Evolutionary conservation across 2,113 vertebrate species (phyloP).

Genomic region (Pomatorhinus ruficollis): DNA sequence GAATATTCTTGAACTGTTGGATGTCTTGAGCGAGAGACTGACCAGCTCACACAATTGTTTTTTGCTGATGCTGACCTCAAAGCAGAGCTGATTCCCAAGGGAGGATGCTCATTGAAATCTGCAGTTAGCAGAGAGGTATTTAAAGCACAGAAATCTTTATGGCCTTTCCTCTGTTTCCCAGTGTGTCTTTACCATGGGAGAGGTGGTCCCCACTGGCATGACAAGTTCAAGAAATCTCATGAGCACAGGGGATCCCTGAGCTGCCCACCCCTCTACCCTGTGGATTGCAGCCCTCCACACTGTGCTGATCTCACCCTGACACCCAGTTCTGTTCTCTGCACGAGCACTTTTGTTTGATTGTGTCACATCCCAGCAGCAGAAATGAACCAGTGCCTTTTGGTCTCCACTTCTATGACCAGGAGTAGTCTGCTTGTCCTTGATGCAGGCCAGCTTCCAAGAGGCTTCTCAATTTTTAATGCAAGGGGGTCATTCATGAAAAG

Average conservation of each 20-base stretch:
- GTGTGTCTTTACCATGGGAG: not conserved
- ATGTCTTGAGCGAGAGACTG: not conserved
- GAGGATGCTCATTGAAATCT: not conserved
- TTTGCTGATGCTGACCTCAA: not conserved
- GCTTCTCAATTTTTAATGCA: slow-evolving; percentile 1
- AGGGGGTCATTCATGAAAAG: not conserved
- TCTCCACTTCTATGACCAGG: not conserved
- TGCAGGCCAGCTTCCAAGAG: not conserved
- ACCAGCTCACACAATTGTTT: not conserved
- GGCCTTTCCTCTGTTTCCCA: not conserved
- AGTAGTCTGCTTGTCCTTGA: not conserved
- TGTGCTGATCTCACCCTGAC: rapidly evolving
- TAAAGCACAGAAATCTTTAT: not conserved
- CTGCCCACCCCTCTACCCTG: rapidly evolving
- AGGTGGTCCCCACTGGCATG: not conserved
- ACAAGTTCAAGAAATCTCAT: not conserved
- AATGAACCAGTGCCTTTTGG: not conserved
- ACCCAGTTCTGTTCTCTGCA: not conserved
- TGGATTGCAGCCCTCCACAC: rapidly evolving
- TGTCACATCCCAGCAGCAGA: not conserved
- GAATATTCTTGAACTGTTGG: not conserved
- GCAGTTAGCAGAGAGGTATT: not conserved
- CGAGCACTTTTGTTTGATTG: rapidly evolving
- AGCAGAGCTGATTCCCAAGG: not conserved
- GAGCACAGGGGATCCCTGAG: not conserved